phyloP scores from a whole-genome alignment of 2,113 vertebrate genomes.

The Nibea coibor region DNA sequence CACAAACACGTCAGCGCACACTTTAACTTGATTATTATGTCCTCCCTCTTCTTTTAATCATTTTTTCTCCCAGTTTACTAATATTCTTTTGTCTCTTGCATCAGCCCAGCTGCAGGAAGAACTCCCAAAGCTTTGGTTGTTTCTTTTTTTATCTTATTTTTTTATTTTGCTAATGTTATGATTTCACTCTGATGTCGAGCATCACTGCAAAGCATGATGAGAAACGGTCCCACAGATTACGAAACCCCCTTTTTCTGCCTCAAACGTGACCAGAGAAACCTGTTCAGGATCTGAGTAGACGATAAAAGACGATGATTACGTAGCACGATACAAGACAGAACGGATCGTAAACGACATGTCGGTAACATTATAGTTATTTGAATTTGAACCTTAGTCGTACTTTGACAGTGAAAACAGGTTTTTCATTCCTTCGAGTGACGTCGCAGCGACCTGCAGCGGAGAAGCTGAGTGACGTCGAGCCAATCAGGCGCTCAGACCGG shows the following conservation, averaged over 20 bases:
- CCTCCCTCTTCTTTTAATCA: constrained; percentile 47
- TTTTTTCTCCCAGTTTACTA: constrained; percentile 77
- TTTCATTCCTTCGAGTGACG: too few relatives aligned
- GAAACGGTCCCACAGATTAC: constrained; percentile 62
- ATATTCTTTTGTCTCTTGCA: constrained; percentile 81
- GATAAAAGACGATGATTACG: too few relatives aligned
- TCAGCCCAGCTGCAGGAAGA: constrained; percentile 81
- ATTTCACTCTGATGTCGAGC: constrained; percentile 61
- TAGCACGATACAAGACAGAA: too few relatives aligned
- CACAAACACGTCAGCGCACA: constrained; percentile 73
- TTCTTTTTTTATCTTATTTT: not conserved
- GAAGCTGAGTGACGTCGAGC: too few relatives aligned
- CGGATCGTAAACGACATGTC: too few relatives aligned
- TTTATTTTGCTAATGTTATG: constrained; percentile 38
- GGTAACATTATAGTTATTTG: too few relatives aligned
- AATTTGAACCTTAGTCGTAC: too few relatives aligned
- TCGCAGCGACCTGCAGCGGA: too few relatives aligned
- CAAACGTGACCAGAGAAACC: constrained; percentile 72
- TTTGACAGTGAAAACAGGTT: too few relatives aligned
- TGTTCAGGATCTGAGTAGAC: too few relatives aligned
- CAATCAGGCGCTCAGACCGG: too few relatives aligned
- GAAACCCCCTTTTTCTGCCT: constrained; percentile 23
- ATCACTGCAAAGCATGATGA: constrained; percentile 82
- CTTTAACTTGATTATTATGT: constrained; percentile 65
- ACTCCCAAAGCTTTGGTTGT: constrained; percentile 79